phyloP scores from a whole-genome alignment of 2,888 invertebrate genomes.

The Lasioglossum figueresi region DNA sequence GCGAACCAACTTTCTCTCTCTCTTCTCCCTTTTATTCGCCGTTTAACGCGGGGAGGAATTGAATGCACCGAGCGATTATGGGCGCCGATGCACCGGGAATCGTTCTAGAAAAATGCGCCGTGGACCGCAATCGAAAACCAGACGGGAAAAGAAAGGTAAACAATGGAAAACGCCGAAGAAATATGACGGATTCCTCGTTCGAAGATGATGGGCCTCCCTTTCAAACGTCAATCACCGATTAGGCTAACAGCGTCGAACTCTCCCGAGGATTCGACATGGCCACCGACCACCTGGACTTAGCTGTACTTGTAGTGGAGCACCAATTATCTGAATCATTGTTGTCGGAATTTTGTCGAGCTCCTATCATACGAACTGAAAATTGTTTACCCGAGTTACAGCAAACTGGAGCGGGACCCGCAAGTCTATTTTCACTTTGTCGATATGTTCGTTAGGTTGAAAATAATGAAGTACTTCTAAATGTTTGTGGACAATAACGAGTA shows the following conservation, averaged over 20 bases:
- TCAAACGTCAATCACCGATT: conserved; percentile 72
- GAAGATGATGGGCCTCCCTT: conserved; percentile 48
- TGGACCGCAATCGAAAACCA: not conserved
- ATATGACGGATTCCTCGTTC: conserved; percentile 29
- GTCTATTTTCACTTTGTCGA: not conserved
- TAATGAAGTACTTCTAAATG: not conserved
- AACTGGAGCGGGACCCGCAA: not conserved
- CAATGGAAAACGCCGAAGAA: not conserved
- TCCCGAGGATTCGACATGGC: not conserved
- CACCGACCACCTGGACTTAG: not conserved
- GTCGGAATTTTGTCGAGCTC: not conserved
- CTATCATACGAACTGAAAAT: too few relatives aligned
- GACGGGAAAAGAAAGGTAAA: not conserved
- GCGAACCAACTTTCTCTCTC: not conserved
- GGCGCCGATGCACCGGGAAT: conserved; percentile 5
- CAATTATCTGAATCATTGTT: not conserved
- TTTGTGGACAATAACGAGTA: too few relatives aligned
- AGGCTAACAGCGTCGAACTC: conserved; percentile 14
- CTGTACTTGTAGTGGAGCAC: not conserved
- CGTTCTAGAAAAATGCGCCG: conserved; percentile 11
- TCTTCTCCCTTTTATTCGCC: conserved; percentile 41
- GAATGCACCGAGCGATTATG: conserved; percentile 33
- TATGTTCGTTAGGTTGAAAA: not conserved
- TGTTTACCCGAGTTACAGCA: not conserved
- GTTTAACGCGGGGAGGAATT: conserved; percentile 13